Base-by-base conservation (phyloP, 2,113 vertebrate genomes). In the Gnathonemus longibarbis region DNA sequence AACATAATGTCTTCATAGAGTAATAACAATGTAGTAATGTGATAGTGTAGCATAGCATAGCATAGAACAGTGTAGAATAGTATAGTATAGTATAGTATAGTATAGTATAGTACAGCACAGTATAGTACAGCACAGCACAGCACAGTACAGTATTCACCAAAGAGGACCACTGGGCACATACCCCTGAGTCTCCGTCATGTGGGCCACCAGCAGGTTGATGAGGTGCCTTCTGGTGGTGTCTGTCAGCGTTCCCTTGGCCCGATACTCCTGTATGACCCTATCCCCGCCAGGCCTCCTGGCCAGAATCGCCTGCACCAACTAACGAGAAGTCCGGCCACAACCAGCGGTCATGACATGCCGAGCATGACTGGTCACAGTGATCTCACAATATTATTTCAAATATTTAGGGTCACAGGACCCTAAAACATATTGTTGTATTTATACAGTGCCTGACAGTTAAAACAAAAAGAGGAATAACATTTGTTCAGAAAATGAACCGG, bases 161-260 rank as follows among this genome's bases (percentile, higher is more conserved):
- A 46, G 84, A 3, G 46, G n/a, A 49, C 42, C n/a, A 35, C 19
- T 17, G 45, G 11, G 15, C 58, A 77, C 66, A 11, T 85, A 89
- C 89, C 89, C 89, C 89, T 89, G 89, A 15, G 89, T 89, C 39
- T 89, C 89, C 0, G 89, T 89, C 89, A 89, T 89, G 52, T 89
- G 89, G 42, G 89, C 89, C 50, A 89, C 89, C 15, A 89, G 52
- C 21, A 89, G 80, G 89, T 89, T 89, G 80, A 89, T 89, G 17
- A 89, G 80, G 52, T 89, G 89, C n/a, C 89, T 84, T 52, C 89
- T 89, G 39, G 89, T 89, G 77, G 80, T 58, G 89, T 89, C 89
- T 1, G 89, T 89, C 52, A 89, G 52, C 10, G 89, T 89, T 39
- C 89, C 89, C 77, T 89, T 89, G 52, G 80, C 80, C 42, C 39